Evolutionary conservation across 2,797 vertebrate genomes (phyloP).

Genomic region (Setipinna tenuifilis): DNA sequence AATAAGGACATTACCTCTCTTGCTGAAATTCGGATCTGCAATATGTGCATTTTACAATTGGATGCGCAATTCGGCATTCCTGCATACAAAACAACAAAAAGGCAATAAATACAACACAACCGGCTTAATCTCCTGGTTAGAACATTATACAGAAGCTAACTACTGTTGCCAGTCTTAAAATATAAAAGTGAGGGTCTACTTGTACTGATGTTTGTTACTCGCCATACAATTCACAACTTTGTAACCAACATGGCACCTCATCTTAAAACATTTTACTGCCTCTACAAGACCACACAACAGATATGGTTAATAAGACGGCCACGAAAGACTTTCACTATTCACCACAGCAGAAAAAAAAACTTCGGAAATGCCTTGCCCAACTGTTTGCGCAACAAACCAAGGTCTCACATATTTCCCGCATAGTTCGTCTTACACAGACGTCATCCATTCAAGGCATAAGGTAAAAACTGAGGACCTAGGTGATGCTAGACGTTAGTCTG

Average conservation of each 20-base stretch:
- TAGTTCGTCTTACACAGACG: neutral
- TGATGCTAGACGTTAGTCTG: neutral
- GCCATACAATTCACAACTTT: no score
- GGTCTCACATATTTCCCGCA: neutral
- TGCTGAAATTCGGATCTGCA: conserved; percentile 98
- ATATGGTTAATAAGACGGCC: neutral
- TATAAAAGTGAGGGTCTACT: neutral
- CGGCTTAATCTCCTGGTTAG: neutral
- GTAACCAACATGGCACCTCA: neutral
- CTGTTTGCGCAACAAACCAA: neutral
- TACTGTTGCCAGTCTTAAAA: neutral
- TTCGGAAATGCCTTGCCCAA: neutral
- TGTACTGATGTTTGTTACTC: no score
- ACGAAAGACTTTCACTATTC: neutral
- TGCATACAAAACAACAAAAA: conserved; percentile 64
- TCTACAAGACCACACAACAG: neutral
- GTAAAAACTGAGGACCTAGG: neutral
- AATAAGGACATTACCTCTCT: conserved; percentile 83
- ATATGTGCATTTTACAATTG: conserved; percentile 97
- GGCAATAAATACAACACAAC: neutral
- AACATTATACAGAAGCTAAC: neutral
- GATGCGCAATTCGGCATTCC: conserved; percentile 98
- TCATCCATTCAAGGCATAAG: neutral
- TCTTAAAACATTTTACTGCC: neutral
- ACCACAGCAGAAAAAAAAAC: neutral